These are phyloP conservation scores for Sitophilus oryzae DNA, from an alignment of 1,140 invertebrate species.

Conservation along the genomic window DNA sequence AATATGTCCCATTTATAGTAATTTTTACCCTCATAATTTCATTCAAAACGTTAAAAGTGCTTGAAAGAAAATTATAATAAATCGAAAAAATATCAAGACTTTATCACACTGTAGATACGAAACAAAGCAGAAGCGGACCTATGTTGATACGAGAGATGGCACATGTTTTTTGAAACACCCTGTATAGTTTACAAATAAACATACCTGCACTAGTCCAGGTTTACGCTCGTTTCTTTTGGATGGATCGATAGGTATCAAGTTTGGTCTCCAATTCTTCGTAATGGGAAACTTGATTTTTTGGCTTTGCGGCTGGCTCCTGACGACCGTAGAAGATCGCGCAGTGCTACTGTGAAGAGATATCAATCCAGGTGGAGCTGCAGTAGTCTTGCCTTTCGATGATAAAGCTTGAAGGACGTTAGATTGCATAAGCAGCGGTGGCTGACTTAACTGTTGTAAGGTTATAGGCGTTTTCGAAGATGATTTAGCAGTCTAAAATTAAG, in stretches of 20 bases:
- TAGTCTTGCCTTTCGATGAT: constrained; percentile 26
- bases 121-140: too few species aligned
- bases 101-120: too few species aligned
- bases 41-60: too few species aligned
- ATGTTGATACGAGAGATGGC: too few species aligned
- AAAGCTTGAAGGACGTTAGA: constrained; percentile 16
- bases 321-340: constrained; percentile 26
- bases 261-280: constrained; percentile 59
- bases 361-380: constrained; percentile 35
- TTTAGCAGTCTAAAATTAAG: neutral
- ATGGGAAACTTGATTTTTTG: constrained; percentile 47
- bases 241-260: constrained; percentile 58
- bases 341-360: constrained; percentile 41
- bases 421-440: constrained; percentile 26
- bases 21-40: too few species aligned
- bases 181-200: neutral
- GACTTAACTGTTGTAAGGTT: constrained; percentile 40
- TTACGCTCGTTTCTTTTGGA: constrained; percentile 36
- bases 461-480: constrained; percentile 41
- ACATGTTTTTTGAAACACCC: too few species aligned
- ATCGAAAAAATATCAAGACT: too few species aligned
- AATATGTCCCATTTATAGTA: too few species aligned
- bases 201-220: constrained; percentile 38
- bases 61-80: too few species aligned
- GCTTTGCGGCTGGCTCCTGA: constrained; percentile 38